Conservation (phyloP, 2,113 vertebrate genomes). For the Cygnus buccinator region DNA sequence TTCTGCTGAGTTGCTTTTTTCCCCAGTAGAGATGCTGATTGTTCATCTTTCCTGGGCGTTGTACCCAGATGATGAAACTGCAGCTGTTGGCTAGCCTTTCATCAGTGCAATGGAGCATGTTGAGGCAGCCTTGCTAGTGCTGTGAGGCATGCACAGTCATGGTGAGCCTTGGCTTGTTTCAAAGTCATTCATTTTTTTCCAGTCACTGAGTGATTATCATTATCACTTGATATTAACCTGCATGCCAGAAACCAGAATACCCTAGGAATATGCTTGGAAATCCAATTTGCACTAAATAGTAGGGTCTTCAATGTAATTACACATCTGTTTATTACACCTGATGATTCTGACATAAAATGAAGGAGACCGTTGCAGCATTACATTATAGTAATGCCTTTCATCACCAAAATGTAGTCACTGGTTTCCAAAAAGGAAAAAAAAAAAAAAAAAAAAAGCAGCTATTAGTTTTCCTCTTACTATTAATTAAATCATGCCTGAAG, state of each 20-base stretch:
- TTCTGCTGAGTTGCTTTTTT: not conserved
- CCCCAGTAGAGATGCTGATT: not conserved
- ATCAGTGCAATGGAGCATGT: not conserved
- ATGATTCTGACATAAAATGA: not conserved
- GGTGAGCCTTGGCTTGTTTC: not conserved
- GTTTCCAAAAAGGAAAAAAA: not conserved
- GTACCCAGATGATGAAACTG: not conserved
- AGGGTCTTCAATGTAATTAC: not conserved
- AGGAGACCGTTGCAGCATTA: not conserved
- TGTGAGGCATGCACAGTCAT: too few species aligned
- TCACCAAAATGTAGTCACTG: not conserved
- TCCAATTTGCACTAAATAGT: not conserved
- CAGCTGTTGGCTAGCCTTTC: not conserved
- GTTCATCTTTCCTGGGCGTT: accelerated
- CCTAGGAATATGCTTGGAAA: not conserved
- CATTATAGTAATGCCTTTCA: not conserved
- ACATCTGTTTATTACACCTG: not conserved
- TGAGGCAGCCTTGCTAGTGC: not conserved
- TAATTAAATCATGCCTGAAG: slow-evolving; percentile 17
- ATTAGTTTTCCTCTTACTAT: not conserved
- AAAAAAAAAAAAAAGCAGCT: not conserved
- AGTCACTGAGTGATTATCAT: not conserved
- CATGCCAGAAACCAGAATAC: not conserved
- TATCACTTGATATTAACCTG: not conserved
- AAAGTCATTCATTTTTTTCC: not conserved